Conservation (phyloP, 2,113 vertebrate genomes). For the Hippocampus guttulatus region DNA sequence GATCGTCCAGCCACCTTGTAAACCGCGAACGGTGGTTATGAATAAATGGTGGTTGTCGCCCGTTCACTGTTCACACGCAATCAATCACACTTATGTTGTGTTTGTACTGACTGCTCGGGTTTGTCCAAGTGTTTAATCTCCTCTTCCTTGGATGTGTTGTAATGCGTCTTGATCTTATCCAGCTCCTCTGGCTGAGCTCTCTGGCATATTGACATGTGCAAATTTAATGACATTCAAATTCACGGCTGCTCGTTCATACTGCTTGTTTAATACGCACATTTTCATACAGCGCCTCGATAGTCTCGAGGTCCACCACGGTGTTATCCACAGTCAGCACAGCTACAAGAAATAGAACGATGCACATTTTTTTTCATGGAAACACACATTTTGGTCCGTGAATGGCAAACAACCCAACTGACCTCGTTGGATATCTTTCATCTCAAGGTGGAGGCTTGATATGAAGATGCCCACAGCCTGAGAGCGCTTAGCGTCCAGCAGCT, state of each 20-base stretch:
- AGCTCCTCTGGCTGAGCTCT: constrained; percentile 90
- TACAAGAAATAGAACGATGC: constrained; percentile 37
- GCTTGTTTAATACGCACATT: constrained; percentile 76
- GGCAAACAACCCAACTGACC: constrained; percentile 67
- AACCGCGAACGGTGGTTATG: not conserved
- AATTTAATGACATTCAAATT: not conserved
- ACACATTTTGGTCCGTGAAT: not conserved
- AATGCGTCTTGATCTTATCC: constrained; percentile 85
- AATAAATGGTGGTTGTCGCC: not conserved
- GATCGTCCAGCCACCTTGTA: not conserved
- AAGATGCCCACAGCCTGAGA: constrained; percentile 95
- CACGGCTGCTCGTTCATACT: not conserved
- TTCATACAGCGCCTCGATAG: constrained; percentile 91
- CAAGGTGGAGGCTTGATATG: constrained; percentile 96
- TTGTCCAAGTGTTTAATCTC: constrained; percentile 91
- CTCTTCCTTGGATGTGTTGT: constrained; percentile 82
- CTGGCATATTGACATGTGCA: constrained; percentile 59
- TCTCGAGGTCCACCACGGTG: constrained; percentile 90
- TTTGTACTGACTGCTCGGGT: constrained; percentile 88
- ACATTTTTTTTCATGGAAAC: not conserved
- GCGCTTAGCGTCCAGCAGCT: constrained; percentile 88
- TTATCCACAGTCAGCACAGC: constrained; percentile 87
- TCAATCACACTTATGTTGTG: constrained; percentile 2
- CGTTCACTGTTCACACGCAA: not conserved
- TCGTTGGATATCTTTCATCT: constrained; percentile 96